Conservation (phyloP, 92 coral and sea anemone species). For the Galaxea fascicularis region DNA sequence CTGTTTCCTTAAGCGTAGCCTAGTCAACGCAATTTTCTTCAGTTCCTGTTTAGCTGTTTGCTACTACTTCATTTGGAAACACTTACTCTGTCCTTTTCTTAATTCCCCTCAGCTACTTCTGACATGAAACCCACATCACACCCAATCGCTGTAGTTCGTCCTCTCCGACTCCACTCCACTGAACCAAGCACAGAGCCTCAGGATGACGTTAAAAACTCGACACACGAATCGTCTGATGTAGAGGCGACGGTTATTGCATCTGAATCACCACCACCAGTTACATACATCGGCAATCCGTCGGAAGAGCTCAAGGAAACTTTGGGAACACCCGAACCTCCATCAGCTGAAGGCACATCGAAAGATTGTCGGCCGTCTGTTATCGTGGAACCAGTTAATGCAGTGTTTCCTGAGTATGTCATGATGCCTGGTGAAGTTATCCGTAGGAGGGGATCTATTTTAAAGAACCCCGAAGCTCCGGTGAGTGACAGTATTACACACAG, state of each 20-base stretch:
- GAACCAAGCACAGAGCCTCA: not conserved
- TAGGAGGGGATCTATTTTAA: slow-evolving; percentile 39
- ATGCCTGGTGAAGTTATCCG: slow-evolving; percentile 37
- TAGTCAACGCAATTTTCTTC: too few relatives aligned
- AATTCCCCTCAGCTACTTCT: not conserved
- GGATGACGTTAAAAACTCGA: not conserved
- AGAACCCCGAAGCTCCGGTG: slow-evolving; percentile 25
- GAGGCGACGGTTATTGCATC: slow-evolving; percentile 33
- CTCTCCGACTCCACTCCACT: slow-evolving; percentile 1
- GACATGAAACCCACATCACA: slow-evolving; percentile 4
- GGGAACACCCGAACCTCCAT: not conserved
- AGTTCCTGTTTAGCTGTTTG: too few relatives aligned
- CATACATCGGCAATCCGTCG: slow-evolving; percentile 67
- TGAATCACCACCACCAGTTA: slow-evolving; percentile 38
- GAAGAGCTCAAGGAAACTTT: slow-evolving; percentile 29
- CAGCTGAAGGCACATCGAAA: not conserved
- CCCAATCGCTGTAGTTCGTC: slow-evolving; percentile 29
- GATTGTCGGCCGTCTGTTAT: slow-evolving; percentile 15
- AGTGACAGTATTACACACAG: too few relatives aligned
- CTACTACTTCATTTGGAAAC: too few relatives aligned
- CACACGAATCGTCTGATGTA: slow-evolving; percentile 25
- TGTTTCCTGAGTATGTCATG: slow-evolving; percentile 23
- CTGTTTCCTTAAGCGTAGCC: too few relatives aligned
- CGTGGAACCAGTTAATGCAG: not conserved
- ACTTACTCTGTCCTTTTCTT: not conserved